phyloP scores from a whole-genome alignment of 2,888 invertebrate species.

The Cephus pulcher region DNA sequence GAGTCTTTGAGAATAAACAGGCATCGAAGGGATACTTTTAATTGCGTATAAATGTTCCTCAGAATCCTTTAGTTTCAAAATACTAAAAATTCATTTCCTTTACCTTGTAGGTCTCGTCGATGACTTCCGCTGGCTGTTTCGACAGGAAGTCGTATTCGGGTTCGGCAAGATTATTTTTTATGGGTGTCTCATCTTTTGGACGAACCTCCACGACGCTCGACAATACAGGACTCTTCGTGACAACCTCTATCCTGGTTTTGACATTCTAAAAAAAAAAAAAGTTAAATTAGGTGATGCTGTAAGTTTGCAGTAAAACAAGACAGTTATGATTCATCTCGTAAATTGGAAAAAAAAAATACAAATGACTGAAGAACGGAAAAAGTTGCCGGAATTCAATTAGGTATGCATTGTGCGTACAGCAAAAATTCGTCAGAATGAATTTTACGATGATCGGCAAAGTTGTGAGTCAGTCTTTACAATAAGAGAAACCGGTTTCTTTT shows the following conservation, averaged over 20 bases:
- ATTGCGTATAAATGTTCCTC: background rate
- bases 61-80: background rate
- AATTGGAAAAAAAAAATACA: background rate
- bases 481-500: background rate
- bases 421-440: background rate
- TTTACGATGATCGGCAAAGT: background rate
- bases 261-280: conserved; percentile 25
- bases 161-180: conserved; percentile 81
- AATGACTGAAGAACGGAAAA: background rate
- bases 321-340: background rate
- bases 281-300: background rate
- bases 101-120: conserved; percentile 87
- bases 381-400: background rate
- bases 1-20: background rate
- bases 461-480: background rate
- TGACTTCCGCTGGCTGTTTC: conserved; percentile 85
- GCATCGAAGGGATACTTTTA: background rate
- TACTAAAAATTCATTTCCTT: conserved; percentile 27
- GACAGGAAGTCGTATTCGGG: conserved; percentile 89
- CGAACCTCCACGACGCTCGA: conserved; percentile 72
- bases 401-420: background rate
- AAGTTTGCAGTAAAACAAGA: background rate
- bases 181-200: conserved; percentile 55
- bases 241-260: conserved; percentile 39
- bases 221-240: conserved; percentile 61